These are phyloP conservation scores for Acanthosepion esculentum DNA, from an alignment of 2,888 invertebrate genomes.

Conservation along the genomic window DNA sequence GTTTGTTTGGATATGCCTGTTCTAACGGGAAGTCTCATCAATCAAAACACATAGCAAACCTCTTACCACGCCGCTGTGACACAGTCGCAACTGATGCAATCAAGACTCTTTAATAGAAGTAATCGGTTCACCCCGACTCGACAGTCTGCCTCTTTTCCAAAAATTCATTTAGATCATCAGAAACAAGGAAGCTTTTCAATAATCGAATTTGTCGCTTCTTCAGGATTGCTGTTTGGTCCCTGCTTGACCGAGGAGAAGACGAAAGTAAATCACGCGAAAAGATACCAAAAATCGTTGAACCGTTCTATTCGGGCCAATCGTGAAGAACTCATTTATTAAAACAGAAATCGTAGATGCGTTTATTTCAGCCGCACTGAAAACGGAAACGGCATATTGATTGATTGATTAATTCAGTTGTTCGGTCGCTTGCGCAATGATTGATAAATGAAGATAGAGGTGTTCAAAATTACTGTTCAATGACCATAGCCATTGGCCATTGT, in stretches of 20 bases:
- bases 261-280: neutral
- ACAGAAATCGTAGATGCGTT: neutral
- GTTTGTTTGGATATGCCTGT: neutral
- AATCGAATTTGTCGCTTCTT: neutral
- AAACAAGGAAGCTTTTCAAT: neutral
- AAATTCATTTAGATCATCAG: neutral
- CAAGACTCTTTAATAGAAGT: neutral
- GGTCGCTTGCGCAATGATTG: neutral
- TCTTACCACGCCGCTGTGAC: neutral
- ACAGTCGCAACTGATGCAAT: neutral
- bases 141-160: neutral
- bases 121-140: neutral
- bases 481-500: neutral
- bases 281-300: neutral
- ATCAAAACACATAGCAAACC: neutral
- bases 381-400: neutral
- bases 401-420: neutral
- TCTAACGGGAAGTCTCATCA: neutral
- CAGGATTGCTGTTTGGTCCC: neutral
- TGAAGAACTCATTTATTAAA: neutral
- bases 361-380: neutral
- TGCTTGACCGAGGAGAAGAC: neutral
- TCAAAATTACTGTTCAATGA: neutral
- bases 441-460: neutral
- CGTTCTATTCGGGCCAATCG: neutral